Evolutionary conservation across 2,113 vertebrate genomes (phyloP).

Genomic region (Callithrix jacchus): DNA sequence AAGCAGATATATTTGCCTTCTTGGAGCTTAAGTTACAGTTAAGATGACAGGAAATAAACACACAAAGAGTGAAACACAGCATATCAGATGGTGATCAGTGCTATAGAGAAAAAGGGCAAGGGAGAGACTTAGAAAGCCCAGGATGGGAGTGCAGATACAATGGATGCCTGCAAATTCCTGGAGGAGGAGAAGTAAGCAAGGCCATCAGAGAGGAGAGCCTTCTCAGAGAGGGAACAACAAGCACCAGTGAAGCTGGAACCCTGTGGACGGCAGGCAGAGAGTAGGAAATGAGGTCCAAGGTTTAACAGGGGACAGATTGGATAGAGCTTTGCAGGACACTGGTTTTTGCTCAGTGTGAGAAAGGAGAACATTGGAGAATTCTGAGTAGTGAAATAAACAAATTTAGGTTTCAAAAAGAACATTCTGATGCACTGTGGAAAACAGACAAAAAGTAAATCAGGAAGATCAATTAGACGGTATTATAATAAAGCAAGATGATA

Average conservation of each 20-base stretch:
- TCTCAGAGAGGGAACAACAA: background rate
- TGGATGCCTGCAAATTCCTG: background rate
- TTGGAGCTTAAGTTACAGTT: background rate
- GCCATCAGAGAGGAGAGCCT: background rate
- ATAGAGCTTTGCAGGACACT: background rate
- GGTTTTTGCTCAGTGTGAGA: background rate
- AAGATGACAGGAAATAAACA: background rate
- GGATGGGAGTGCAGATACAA: background rate
- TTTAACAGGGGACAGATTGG: background rate
- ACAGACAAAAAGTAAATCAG: background rate
- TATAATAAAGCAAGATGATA: background rate
- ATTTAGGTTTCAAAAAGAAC: background rate
- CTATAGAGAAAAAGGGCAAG: background rate
- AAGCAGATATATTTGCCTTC: background rate
- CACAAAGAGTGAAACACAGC: background rate
- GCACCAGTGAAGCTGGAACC: background rate
- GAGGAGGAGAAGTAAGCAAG: background rate
- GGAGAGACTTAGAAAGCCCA: background rate
- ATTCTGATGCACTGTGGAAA: background rate
- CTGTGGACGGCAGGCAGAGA: too few species aligned
- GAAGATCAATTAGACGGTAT: background rate
- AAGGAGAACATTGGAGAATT: background rate
- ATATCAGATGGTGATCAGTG: background rate
- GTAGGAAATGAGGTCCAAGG: background rate
- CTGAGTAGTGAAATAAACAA: background rate